Evolutionary conservation across 2,888 invertebrate species (phyloP).

Genomic region (Luffia ferchaultella): DNA sequence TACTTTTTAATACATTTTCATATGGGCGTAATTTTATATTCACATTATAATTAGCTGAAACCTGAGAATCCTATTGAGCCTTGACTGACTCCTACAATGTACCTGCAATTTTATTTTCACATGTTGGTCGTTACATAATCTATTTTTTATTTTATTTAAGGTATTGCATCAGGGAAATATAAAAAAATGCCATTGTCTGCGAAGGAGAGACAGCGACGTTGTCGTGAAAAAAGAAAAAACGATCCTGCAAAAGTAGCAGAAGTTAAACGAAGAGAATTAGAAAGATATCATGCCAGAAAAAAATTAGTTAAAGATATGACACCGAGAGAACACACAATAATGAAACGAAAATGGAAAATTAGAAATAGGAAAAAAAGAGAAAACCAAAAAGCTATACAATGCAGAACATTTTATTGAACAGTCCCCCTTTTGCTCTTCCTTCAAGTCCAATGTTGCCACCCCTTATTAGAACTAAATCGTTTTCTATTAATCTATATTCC

Average conservation of each 20-base stretch:
- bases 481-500: too few relatives aligned
- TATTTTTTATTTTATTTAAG: background rate
- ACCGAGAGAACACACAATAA: conserved; percentile 15
- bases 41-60: conserved; percentile 1
- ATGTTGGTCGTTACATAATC: background rate
- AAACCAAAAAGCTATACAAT: conserved; percentile 1
- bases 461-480: background rate
- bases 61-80: background rate
- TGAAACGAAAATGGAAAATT: conserved; percentile 14
- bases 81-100: background rate
- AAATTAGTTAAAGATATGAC: conserved; percentile 19
- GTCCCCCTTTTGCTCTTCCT: background rate
- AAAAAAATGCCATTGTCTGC: conserved; percentile 15
- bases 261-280: conserved; percentile 17
- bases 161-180: too few relatives aligned
- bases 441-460: background rate
- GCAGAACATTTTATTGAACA: conserved; percentile 2
- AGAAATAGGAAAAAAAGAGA: conserved; percentile 1
- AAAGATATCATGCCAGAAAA: conserved; percentile 18
- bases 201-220: conserved; percentile 16
- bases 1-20: conserved; percentile 10
- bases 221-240: conserved; percentile 17
- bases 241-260: conserved; percentile 18
- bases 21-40: conserved; percentile 10
- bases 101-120: too few relatives aligned